A percentile compares a stretch with the other conserved stretches of the same genome.
phyloP scores from a whole-genome alignment of 2,797 vertebrate species.

The Diplodus puntazzo region DNA sequence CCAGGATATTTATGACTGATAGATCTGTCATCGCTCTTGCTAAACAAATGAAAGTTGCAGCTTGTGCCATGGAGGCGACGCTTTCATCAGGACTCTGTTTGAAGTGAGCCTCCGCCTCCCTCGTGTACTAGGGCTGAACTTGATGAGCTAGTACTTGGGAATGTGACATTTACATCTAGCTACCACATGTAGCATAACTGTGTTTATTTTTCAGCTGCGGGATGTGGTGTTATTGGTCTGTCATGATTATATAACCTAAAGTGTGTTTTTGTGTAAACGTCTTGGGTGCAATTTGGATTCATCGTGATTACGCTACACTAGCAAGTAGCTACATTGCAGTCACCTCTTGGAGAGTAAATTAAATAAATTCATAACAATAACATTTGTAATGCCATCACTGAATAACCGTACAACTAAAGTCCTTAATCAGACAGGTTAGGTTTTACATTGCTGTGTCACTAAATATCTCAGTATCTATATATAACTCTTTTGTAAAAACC shows the following conservation, averaged over 20 bases:
- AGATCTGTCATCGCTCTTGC: conserved; percentile 66
- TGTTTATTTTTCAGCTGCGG: conserved; percentile 45
- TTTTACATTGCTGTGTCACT: conserved; percentile 29
- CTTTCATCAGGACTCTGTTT: conserved; percentile 73
- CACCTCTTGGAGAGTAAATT: neutral
- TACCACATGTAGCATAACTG: conserved; percentile 53
- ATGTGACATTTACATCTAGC: conserved; percentile 70
- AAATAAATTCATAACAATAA: neutral
- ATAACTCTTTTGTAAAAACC: conserved; percentile 16
- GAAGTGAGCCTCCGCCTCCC: conserved; percentile 59
- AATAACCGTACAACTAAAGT: conserved; percentile 7
- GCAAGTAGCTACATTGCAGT: neutral
- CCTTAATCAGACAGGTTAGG: neutral
- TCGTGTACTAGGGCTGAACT: conserved; percentile 56
- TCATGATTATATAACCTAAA: conserved; percentile 26
- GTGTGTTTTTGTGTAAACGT: conserved; percentile 9
- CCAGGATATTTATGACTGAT: conserved; percentile 74
- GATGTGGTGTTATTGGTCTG: conserved; percentile 40
- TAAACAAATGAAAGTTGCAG: conserved; percentile 78
- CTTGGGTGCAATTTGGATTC: neutral
- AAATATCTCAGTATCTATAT: conserved; percentile 8
- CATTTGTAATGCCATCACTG: neutral
- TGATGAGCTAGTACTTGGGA: conserved; percentile 72
- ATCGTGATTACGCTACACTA: neutral
- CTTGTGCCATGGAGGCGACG: conserved; percentile 37